Base-by-base conservation (phyloP, 2,797 vertebrate genomes). In the Pangasius mekongensis region DNA sequence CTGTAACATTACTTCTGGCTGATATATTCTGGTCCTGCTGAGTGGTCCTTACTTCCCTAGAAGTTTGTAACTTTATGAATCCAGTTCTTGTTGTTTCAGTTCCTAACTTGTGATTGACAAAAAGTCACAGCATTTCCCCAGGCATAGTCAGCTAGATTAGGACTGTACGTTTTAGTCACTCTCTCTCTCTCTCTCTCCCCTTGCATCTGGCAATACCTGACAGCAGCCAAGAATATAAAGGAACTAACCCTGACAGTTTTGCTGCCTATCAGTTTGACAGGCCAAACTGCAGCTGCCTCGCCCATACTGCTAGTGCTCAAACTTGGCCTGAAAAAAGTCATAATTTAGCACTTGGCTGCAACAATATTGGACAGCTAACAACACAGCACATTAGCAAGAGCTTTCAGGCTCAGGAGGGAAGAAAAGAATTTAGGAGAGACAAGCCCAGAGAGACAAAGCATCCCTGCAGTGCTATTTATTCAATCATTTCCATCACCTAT, bases 401-500 rank as follows among this genome's bases (percentile, higher is more conserved):
- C 77, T 89, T 82, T 87, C 83, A 69, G 69, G 77, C 73, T 80
- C 18, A 20, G 16, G 18, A 36, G 52, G 9, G 3, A 58, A 56
- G 54, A 58, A 58, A 80, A 56, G 77, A 80, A 22, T 80, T 80
- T 56, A 30, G 77, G 36, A 64, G 36, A 82, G 62, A 56, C 71
- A 22, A 71, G 66, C 18, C 78, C n/a, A 58, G 67, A 89, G 81
- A 39, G 27, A 86, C 83, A 85, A 83, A 36, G 69, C 86, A 76
- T 86, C 82, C 89, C 64, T 36, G 90, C 83, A 84, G 36, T 71
- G 66, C 89, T 87, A 56, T 91, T 91, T 89, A 87, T 87, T 87
- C 83, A 86, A 64, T 89, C 87, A 83, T 89, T 89, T 90, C 85
- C 84, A 90, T 89, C 87, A 91, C n/a, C 83, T 80, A 86, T 87